Evolutionary conservation across 2,888 invertebrate genomes (phyloP), one percentile per base, ranked within the genome.

Genomic region (Himalopsyche tibetana): DNA sequence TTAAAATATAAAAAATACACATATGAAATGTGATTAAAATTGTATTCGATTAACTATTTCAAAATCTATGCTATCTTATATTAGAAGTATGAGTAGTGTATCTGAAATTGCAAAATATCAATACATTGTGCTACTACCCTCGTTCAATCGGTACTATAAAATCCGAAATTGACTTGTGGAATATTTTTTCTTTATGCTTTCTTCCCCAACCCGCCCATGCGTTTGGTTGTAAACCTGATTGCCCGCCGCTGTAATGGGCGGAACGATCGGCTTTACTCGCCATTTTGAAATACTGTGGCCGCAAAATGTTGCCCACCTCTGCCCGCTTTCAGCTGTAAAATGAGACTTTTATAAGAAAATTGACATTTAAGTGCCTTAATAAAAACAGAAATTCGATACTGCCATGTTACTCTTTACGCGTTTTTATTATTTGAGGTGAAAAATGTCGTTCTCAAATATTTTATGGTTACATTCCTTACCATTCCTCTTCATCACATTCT

Each of bases 281-380:
- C 74, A 74, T 74, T 74, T 36, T 38, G 74, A 74, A 74, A 74
- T 74, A 74, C 74, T 28, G 36, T 74, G 74, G 36, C 74, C 74
- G 74, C 74, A 36, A 74, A 74, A 74, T 51, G 36, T 74, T 74
- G 74, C 36, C 36, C 12, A 38, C 74, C 74, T 36, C 74, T 74
- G 74, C 15, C 74, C 74, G 74, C 74, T 74, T 74, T 74, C 36
- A 74, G 74, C 38, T 74, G 74, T 74, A 74, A 74, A 74, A 74
- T 36, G 74, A 74, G 74, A 74, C 74, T 74, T 38, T 74, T 36
- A 36, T 36, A 74, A 74, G 74, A 74, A 74, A 38, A 74, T 74
- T 28, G 74, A 36, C 36, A 36, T 74, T 74, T 74, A 74, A 74
- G 74, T 74, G 74, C 74, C 36, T 38, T 74, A 74, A 74, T 74